A percentile compares a stretch with the other conserved stretches of the same genome.
phyloP scores from a whole-genome alignment of 2,888 invertebrate genomes.

The Cheilosia scutellata region DNA sequence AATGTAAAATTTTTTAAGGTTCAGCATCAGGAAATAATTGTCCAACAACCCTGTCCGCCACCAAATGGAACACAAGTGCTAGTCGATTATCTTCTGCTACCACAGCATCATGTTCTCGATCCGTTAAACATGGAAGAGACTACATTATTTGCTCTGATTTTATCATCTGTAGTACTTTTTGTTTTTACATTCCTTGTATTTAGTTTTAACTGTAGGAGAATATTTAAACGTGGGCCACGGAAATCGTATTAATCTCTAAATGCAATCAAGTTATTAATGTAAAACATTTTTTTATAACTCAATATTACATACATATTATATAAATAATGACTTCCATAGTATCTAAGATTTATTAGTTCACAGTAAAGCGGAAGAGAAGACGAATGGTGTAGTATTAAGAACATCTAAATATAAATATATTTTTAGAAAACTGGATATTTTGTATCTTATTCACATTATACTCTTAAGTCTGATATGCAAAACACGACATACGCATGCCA shows the following conservation, averaged over 20 bases:
- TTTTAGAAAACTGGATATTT: constrained; percentile 31
- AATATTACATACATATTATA: constrained; percentile 17
- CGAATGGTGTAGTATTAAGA: constrained; percentile 44
- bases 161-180: constrained; percentile 87
- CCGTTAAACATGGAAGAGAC: constrained; percentile 85
- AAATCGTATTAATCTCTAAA: constrained; percentile 49
- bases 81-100: constrained; percentile 85
- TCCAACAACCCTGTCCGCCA: constrained; percentile 91
- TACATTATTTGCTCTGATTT: constrained; percentile 86
- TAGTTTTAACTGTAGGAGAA: constrained; percentile 85
- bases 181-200: constrained; percentile 87
- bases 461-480: no score
- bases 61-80: constrained; percentile 91
- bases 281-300: constrained; percentile 23
- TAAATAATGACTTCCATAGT: constrained; percentile 53
- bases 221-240: constrained; percentile 76
- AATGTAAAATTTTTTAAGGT: constrained; percentile 85
- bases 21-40: constrained; percentile 94
- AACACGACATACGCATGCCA: no score
- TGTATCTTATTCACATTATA: not conserved
- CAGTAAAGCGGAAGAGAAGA: constrained; percentile 35
- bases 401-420: constrained; percentile 45
- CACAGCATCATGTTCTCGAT: constrained; percentile 85
- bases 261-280: constrained; percentile 14
- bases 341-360: constrained; percentile 41